These are phyloP conservation scores for Mamestra configurata DNA, from an alignment of 1,140 invertebrate genomes.

Conservation along the genomic window DNA sequence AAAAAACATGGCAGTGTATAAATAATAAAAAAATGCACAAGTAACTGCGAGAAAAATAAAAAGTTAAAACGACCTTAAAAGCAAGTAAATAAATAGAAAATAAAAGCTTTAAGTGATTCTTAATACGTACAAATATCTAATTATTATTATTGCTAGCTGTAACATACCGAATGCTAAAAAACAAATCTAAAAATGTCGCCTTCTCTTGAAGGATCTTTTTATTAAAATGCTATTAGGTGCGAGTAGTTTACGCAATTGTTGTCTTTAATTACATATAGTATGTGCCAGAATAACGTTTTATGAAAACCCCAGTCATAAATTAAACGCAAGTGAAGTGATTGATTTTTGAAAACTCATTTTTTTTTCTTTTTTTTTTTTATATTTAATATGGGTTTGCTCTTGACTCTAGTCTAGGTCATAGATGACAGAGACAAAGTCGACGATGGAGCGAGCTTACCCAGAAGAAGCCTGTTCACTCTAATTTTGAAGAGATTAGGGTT, in stretches of 20 bases:
- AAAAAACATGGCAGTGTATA: conserved; percentile 15
- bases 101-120: neutral
- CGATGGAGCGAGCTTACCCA: no score
- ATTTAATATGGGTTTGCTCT: no score
- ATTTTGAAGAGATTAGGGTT: no score
- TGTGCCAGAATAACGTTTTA: neutral
- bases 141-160: conserved; percentile 11
- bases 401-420: no score
- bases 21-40: conserved; percentile 12
- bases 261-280: neutral
- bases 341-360: no score
- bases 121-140: conserved; percentile 5
- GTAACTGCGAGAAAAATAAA: neutral
- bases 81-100: neutral
- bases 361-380: no score
- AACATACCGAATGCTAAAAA: conserved; percentile 32
- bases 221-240: conserved; percentile 53
- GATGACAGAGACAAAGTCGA: no score
- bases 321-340: no score
- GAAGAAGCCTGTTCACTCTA: no score
- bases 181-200: conserved; percentile 31
- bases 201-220: neutral
- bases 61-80: conserved; percentile 5
- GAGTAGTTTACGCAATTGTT: conserved; percentile 9
- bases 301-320: conserved; percentile 18